Base-by-base conservation (phyloP, 2,113 vertebrate species). In the Microcebus lehilahytsara region DNA sequence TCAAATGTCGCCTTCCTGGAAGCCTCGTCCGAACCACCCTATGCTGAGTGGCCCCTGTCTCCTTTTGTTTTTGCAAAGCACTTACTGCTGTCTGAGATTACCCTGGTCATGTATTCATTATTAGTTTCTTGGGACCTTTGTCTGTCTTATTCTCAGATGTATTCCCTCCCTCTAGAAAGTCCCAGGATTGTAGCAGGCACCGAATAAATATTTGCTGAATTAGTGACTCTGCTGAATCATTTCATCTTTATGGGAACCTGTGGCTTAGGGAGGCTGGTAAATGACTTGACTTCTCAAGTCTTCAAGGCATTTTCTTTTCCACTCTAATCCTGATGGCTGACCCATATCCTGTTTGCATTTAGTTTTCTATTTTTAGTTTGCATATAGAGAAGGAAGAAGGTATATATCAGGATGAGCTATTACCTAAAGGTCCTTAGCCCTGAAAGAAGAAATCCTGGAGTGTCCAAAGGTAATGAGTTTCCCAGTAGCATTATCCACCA, bases 311-410 rank as follows among this genome's bases (percentile, higher is more conserved):
- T 93, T 83, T 92, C n/a, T 87, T 85, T 96, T 80, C 25, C 32
- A 56, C 49, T 25, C 0, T 79, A 78, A 74, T 87, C 79, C 60
- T 80, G 30, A 32, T 6, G 58, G n/a, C 64, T 66, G 74, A 84
- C 23, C 84, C 77, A 42, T 49, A 34, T 77, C 86, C n/a, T 89
- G 37, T 80, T 95, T 95, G 77, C 27, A 37, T 84, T 86, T 84
- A 91, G 87, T 58, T 91, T 78, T 74, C 30, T 89, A 62, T 75
- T 84, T 96, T 95, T 88, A 66, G 32, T 96, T 91, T 89, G 86
- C 56, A 37, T 71, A 30, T 27, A 66, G 64, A 89, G 72, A 95
- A 94, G 80, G 77, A 67, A 85, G 71, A 42, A 60, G 34, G 20
- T n/a, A 13, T 32, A 6, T 49, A 12, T 90, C 53, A 84, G 49